These are phyloP conservation scores for Drosophila eugracilis DNA, from an alignment of 1,140 invertebrate species.

Conservation along the genomic window DNA sequence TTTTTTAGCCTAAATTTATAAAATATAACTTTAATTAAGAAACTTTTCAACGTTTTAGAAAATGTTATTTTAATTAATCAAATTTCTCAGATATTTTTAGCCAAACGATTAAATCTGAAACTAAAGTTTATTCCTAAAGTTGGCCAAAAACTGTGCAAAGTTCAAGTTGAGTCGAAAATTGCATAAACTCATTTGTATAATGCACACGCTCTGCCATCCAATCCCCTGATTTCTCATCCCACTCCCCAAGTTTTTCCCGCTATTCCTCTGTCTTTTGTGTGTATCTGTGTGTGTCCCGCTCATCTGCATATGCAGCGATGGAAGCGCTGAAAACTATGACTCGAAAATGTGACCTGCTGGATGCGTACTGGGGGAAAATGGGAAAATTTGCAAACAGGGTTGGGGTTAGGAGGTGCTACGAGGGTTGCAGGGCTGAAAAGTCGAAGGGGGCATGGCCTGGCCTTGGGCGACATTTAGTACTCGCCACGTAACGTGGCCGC, in stretches of 20 bases:
- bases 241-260: neutral
- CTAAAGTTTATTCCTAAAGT: slow-evolving; percentile 32
- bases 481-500: slow-evolving; percentile 46
- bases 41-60: slow-evolving; percentile 8
- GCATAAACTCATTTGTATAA: slow-evolving; percentile 68
- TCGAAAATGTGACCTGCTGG: slow-evolving; percentile 57
- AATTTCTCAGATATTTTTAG: slow-evolving; percentile 26
- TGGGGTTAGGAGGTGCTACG: neutral
- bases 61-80: slow-evolving; percentile 29
- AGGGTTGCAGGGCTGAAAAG: no score
- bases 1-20: neutral
- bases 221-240: neutral
- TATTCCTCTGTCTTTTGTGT: slow-evolving; percentile 21
- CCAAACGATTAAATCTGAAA: slow-evolving; percentile 38
- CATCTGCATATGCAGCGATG: slow-evolving; percentile 47
- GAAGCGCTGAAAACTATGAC: slow-evolving; percentile 51
- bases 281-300: slow-evolving; percentile 18
- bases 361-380: slow-evolving; percentile 41
- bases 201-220: slow-evolving; percentile 46
- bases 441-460: slow-evolving; percentile 27
- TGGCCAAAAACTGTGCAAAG: slow-evolving; percentile 29
- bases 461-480: slow-evolving; percentile 74
- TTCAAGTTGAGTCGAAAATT: slow-evolving; percentile 51
- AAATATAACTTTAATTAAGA: neutral
- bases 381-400: slow-evolving; percentile 3